Evolutionary conservation across 1,140 invertebrate genomes (phyloP).

Genomic region (Caerostris darwini): DNA sequence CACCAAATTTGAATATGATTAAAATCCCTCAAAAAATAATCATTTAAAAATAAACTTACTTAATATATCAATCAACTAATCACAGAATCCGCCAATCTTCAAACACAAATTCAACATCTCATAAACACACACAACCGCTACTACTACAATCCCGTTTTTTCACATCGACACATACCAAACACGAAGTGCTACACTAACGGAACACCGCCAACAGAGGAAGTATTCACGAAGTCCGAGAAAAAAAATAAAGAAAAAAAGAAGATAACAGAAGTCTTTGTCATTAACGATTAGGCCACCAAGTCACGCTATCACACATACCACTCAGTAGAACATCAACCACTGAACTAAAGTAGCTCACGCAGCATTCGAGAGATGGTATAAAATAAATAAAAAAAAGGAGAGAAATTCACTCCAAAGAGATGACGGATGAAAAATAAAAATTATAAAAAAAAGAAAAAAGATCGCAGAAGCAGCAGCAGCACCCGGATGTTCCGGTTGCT

Average conservation of each 20-base stretch:
- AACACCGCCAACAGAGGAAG: not conserved
- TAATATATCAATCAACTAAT: too few relatives aligned
- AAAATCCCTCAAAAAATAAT: too few relatives aligned
- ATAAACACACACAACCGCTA: not conserved
- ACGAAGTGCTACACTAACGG: not conserved
- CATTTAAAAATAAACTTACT: too few relatives aligned
- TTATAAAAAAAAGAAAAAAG: not conserved
- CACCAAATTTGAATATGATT: too few relatives aligned
- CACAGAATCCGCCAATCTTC: not conserved
- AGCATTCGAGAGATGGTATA: not conserved
- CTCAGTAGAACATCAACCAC: not conserved
- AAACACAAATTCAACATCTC: not conserved
- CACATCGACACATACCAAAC: not conserved
- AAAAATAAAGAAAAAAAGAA: not conserved
- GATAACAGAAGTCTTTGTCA: not conserved
- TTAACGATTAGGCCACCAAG: not conserved
- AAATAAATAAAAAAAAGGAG: not conserved
- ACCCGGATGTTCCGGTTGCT: constrained; percentile 73
- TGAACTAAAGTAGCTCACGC: not conserved
- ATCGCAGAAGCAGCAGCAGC: not conserved
- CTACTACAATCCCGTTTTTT: not conserved
- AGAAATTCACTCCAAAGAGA: not conserved
- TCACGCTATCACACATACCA: constrained; percentile 9
- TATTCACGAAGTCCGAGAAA: not conserved
- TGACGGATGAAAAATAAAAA: constrained; percentile 1